Evolutionary conservation across 2,113 vertebrate genomes (phyloP).

Genomic region (Pachypanchax playfairii): DNA sequence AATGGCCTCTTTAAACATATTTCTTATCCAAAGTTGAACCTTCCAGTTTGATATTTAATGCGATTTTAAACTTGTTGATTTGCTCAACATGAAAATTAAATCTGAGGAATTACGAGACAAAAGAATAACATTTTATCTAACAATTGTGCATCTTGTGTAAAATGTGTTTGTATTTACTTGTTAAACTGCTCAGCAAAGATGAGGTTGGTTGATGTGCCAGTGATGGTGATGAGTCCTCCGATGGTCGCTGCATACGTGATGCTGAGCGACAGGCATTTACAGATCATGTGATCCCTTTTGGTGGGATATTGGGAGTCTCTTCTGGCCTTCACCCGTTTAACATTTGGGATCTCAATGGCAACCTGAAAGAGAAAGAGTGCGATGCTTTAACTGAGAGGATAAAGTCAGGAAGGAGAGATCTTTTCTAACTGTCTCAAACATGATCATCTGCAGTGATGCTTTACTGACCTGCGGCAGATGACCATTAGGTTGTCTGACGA

Average conservation of each 20-base stretch:
- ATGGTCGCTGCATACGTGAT: constrained; percentile 96
- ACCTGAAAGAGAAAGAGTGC: constrained; percentile 64
- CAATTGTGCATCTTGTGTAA: no score
- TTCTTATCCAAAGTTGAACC: no score
- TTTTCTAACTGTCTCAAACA: neutral
- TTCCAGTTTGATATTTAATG: no score
- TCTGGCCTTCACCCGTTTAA: constrained; percentile 72
- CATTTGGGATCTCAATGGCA: constrained; percentile 72
- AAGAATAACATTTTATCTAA: no score
- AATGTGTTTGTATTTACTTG: constrained; percentile 81
- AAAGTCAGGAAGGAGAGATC: no score
- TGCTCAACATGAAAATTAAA: no score
- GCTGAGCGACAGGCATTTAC: constrained; percentile 95
- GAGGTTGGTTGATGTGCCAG: constrained; percentile 96
- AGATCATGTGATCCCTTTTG: constrained; percentile 93
- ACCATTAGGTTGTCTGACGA: constrained; percentile 78
- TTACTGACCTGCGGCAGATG: constrained; percentile 83
- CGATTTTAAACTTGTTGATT: no score
- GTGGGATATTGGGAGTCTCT: constrained; percentile 85
- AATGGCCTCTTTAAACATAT: no score
- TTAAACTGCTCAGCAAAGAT: constrained; percentile 99
- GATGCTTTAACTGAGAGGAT: neutral
- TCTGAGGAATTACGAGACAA: no score
- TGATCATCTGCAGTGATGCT: neutral
- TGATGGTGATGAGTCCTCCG: constrained; percentile 96